Evolutionary conservation across 2,888 invertebrate genomes (phyloP).

Genomic region (Ophraella communa): DNA sequence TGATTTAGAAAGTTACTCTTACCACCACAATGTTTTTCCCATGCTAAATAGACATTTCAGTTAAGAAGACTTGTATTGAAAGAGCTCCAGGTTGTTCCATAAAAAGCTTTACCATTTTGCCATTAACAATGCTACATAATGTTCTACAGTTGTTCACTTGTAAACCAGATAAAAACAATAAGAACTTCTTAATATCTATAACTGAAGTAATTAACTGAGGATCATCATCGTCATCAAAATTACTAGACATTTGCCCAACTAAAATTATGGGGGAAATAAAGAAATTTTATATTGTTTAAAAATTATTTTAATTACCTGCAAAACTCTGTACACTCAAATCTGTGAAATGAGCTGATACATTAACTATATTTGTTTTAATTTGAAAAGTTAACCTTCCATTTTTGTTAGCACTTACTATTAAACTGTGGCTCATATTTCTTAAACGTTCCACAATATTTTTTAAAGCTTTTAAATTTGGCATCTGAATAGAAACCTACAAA

Average conservation of each 20-base stretch:
- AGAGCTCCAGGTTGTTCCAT: conserved; percentile 77
- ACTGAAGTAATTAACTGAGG: conserved; percentile 64
- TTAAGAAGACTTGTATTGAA: conserved; percentile 81
- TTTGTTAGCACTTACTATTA: conserved; percentile 76
- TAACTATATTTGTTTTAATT: conserved; percentile 81
- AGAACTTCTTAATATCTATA: conserved; percentile 80
- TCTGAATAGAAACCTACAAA: conserved; percentile 73
- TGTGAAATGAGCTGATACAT: conserved; percentile 81
- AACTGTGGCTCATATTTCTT: conserved; percentile 76
- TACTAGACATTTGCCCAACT: conserved; percentile 45
- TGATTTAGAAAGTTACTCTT: too few species aligned
- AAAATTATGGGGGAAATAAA: conserved; percentile 26
- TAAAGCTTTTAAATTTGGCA: conserved; percentile 79
- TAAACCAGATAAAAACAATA: conserved; percentile 80
- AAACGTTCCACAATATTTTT: conserved; percentile 83
- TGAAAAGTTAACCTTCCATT: conserved; percentile 75
- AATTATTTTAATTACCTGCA: conserved; percentile 57
- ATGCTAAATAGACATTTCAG: conserved; percentile 59
- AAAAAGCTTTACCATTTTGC: conserved; percentile 75
- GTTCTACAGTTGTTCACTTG: conserved; percentile 76
- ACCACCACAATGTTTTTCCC: background rate
- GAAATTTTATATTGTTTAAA: background rate
- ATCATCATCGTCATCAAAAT: conserved; percentile 50
- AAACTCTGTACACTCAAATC: conserved; percentile 72
- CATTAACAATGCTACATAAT: conserved; percentile 78